Percentiles rank a stretch among this genome's conserved stretches.
These are phyloP conservation scores for Xanthorhoe spadicearia DNA, from an alignment of 2,888 invertebrate genomes.

Conservation along the genomic window DNA sequence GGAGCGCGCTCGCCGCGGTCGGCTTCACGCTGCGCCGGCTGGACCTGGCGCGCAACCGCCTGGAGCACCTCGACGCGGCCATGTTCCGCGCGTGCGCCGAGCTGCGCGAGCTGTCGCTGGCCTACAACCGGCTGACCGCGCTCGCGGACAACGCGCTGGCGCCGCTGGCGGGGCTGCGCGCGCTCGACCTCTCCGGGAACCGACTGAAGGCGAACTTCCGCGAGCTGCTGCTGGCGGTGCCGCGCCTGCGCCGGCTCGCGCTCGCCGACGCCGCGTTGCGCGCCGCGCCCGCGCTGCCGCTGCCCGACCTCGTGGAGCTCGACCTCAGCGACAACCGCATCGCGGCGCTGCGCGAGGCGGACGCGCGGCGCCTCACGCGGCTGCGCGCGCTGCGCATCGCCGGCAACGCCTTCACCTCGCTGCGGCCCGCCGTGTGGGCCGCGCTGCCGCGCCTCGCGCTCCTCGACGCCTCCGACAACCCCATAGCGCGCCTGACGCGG, in stretches of 20 bases:
- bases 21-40: slow-evolving; percentile 90
- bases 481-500: slow-evolving; percentile 87
- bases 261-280: slow-evolving; percentile 88
- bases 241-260: slow-evolving; percentile 88
- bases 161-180: slow-evolving; percentile 88
- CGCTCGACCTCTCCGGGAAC: slow-evolving; percentile 90
- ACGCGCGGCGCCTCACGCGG: slow-evolving; percentile 86
- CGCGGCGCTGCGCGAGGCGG: slow-evolving; percentile 86
- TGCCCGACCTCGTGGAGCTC: slow-evolving; percentile 87
- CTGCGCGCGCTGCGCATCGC: slow-evolving; percentile 88
- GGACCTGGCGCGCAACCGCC: slow-evolving; percentile 89
- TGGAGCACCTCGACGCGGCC: slow-evolving; percentile 92
- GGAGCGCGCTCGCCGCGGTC: slow-evolving; percentile 89
- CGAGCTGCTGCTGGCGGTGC: slow-evolving; percentile 91
- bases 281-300: slow-evolving; percentile 87
- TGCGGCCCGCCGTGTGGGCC: slow-evolving; percentile 88
- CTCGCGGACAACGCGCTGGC: slow-evolving; percentile 93
- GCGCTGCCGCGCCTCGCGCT: slow-evolving; percentile 79
- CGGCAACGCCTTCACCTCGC: slow-evolving; percentile 87
- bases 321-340: slow-evolving; percentile 90
- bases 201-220: slow-evolving; percentile 90
- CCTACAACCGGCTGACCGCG: slow-evolving; percentile 90
- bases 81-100: slow-evolving; percentile 88
- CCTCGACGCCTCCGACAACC: slow-evolving; percentile 91
- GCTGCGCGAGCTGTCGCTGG: slow-evolving; percentile 89